Percentiles rank a stretch among this genome's conserved stretches.
Evolutionary conservation across 2,888 invertebrate species (phyloP).

Genomic region (Oxyscelio sp.): DNA sequence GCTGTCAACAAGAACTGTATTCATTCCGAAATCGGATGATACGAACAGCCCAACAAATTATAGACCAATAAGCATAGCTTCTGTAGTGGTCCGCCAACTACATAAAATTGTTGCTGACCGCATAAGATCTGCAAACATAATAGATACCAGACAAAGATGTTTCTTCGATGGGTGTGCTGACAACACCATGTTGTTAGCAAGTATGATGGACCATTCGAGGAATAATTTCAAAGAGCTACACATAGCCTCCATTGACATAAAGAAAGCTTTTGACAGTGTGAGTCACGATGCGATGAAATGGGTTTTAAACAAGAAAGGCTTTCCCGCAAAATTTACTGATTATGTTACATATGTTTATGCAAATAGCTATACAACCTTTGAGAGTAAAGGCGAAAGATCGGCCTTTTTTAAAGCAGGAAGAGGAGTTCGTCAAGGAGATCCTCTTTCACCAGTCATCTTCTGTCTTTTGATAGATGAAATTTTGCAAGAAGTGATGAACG

Average conservation of each 20-base stretch:
- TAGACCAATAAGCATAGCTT: conserved; percentile 41
- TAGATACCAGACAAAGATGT: neutral
- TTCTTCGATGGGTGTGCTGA: neutral
- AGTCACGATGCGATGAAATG: neutral
- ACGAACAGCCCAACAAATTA: neutral
- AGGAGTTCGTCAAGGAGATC: conserved; percentile 26
- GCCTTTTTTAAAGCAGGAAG: neutral
- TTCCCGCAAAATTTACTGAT: neutral
- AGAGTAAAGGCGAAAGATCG: neutral
- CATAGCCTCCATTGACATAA: neutral
- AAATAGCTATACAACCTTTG: neutral
- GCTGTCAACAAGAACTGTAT: neutral
- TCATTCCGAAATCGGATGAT: conserved; percentile 15
- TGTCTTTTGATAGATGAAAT: conserved; percentile 17
- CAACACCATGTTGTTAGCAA: neutral
- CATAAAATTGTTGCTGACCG: conserved; percentile 67
- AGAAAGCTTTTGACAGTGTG: neutral
- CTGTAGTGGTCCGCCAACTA: conserved; percentile 54
- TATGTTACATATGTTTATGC: neutral
- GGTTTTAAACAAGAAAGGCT: neutral
- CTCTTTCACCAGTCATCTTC: conserved; percentile 37
- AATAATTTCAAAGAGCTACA: neutral
- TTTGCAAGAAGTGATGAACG: neutral
- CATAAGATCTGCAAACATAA: neutral
- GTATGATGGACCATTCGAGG: neutral